Percentiles rank a stretch among this genome's conserved stretches.
Conservation (phyloP, 1,140 invertebrate species). For the Sesamia nonagrioides region DNA sequence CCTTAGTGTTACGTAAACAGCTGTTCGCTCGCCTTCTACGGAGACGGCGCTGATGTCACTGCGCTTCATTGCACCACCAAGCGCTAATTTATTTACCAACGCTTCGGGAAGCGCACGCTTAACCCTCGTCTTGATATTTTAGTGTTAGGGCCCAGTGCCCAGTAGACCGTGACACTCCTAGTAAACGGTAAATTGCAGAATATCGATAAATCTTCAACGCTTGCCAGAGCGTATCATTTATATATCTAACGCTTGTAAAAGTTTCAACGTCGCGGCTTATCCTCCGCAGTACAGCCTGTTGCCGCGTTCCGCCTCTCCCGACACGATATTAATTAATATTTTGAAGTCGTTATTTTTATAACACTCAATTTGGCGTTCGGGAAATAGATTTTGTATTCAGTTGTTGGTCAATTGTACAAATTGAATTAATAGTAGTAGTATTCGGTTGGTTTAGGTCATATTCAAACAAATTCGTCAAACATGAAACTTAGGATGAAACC, state of each 20-base stretch:
- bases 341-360: neutral
- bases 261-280: constrained; percentile 25
- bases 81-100: constrained; percentile 30
- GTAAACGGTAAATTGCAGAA: constrained; percentile 48
- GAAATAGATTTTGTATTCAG: neutral
- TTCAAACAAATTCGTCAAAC: neutral
- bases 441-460: neutral
- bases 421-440: no score
- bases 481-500: neutral
- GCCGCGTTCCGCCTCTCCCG: neutral
- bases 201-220: constrained; percentile 49
- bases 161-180: constrained; percentile 32
- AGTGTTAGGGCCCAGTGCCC: constrained; percentile 26
- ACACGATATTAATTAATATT: constrained; percentile 21
- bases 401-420: neutral
- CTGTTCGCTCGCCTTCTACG: neutral
- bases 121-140: constrained; percentile 35
- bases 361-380: neutral
- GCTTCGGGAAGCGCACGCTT: constrained; percentile 14
- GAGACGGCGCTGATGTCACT: constrained; percentile 31
- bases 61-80: constrained; percentile 32
- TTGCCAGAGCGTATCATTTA: constrained; percentile 42
- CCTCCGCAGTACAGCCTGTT: constrained; percentile 18
- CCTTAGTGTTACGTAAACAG: constrained; percentile 15
- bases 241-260: constrained; percentile 26